Evolutionary conservation across 64 coral and sea anemone species (phyloP).

Genomic region (Actinia tenebrosa): DNA sequence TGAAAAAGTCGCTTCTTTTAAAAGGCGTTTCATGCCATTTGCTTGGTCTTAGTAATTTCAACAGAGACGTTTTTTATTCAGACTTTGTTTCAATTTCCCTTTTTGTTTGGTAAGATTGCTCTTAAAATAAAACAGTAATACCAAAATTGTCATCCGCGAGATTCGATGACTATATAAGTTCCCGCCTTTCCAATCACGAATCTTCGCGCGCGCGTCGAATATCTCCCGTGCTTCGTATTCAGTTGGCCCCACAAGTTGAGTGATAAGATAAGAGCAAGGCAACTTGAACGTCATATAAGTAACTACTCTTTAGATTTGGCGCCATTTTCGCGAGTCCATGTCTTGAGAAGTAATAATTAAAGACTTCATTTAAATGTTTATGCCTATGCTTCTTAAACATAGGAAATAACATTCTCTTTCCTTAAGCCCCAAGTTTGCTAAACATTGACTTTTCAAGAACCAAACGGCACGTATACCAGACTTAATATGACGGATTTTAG

Average conservation of each 20-base stretch:
- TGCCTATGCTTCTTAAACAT: background rate
- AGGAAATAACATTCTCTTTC: background rate
- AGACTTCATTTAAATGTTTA: background rate
- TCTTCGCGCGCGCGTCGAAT: background rate
- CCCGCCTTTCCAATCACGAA: background rate
- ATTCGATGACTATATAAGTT: background rate
- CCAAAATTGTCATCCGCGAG: background rate
- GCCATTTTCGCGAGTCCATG: background rate
- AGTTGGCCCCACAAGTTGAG: background rate
- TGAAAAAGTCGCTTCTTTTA: background rate
- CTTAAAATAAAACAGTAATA: background rate
- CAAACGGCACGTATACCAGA: background rate
- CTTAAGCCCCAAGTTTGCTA: background rate
- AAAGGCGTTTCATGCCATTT: background rate
- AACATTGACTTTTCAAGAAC: conserved; percentile 1
- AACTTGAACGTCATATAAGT: background rate
- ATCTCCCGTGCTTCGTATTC: background rate
- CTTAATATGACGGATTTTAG: background rate
- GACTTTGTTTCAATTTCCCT: background rate
- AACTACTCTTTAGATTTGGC: background rate
- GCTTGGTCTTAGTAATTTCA: background rate
- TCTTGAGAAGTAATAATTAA: background rate
- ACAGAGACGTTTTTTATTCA: background rate
- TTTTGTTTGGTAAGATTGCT: background rate
- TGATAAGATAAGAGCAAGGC: background rate